Conservation (phyloP, 64 coral and sea anemone species). For the Catalaphyllia jardinei region DNA sequence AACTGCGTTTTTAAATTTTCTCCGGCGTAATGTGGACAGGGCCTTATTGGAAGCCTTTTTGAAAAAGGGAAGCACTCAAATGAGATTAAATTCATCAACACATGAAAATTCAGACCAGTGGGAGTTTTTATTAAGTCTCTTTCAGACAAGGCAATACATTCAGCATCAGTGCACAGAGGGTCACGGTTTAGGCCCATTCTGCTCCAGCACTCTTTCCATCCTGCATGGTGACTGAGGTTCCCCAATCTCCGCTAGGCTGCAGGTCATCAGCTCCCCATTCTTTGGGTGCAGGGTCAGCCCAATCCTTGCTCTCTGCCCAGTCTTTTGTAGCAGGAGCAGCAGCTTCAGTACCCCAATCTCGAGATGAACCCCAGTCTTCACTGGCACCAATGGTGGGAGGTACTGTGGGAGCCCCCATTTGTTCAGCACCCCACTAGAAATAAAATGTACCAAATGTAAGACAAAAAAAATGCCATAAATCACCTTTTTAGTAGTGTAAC, state of each 20-base stretch:
- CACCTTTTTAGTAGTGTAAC: too few relatives aligned
- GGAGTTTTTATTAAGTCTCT: neutral
- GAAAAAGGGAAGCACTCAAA: too few relatives aligned
- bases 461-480: too few relatives aligned
- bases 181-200: conserved; percentile 1
- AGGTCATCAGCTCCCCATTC: conserved; percentile 56
- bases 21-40: too few relatives aligned
- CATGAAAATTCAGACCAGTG: neutral
- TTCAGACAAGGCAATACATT: conserved; percentile 12
- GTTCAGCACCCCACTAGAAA: conserved; percentile 83
- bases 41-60: too few relatives aligned
- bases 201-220: conserved; percentile 13
- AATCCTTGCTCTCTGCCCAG: conserved; percentile 39
- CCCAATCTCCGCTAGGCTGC: conserved; percentile 48
- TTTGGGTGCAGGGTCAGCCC: conserved; percentile 16
- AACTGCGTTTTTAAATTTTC: too few relatives aligned
- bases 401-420: neutral
- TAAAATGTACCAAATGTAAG: neutral
- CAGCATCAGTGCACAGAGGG: neutral
- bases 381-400: neutral
- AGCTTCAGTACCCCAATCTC: neutral
- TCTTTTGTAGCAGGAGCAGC: neutral
- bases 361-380: conserved; percentile 6
- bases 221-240: conserved; percentile 56
- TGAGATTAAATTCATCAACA: too few relatives aligned